Base-by-base conservation (phyloP, 2,797 vertebrate species). In the Orientallactaga sibirica region DNA sequence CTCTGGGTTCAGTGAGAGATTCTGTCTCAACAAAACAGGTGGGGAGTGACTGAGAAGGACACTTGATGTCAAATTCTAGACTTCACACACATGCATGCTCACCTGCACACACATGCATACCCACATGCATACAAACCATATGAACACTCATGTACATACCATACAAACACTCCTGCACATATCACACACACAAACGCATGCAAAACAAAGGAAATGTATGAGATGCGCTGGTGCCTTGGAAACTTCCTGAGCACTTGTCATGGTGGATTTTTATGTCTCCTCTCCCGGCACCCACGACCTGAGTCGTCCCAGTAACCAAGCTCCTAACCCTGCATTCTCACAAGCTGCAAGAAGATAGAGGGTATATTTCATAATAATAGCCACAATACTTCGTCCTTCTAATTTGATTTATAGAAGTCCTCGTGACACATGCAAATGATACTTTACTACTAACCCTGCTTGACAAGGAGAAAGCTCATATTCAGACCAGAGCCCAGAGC, bases 401-500 rank as follows among this genome's bases (percentile, higher is more conserved):
- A 77, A 75, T 33, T 80, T 68, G 24, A 87, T 52, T 66, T 55
- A 74, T 25, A 75, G 62, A 91, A 92, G 91, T 74, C 33, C 19
- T 71, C 78, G 64, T 75, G 43, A 87, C 41, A 62, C 37, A 43
- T 41, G 48, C 8, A 76, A 10, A 71, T 66, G 88, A 37, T 12
- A 82, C 92, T 88, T 71, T 79, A 77, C 77, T 81, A 73, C 66
- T 89, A 86, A 81, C 3, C 7, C 43, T 76, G 14, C 22, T 37
- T 37, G 29, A 87, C 52, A 74, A 9, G 64, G 22, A 91, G 27
- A 58, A 61, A 27, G 74, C 67, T 61, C 52, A 75, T 41, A 62
- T 73, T 81, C 73, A 93, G 68, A 94, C 95, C 81, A 61, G 22
- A 88, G 19, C 33, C 41, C 43, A 75, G 43, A 90, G 71, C 58